Conservation (phyloP, 2,113 vertebrate genomes). For the Chloebia gouldiae region DNA sequence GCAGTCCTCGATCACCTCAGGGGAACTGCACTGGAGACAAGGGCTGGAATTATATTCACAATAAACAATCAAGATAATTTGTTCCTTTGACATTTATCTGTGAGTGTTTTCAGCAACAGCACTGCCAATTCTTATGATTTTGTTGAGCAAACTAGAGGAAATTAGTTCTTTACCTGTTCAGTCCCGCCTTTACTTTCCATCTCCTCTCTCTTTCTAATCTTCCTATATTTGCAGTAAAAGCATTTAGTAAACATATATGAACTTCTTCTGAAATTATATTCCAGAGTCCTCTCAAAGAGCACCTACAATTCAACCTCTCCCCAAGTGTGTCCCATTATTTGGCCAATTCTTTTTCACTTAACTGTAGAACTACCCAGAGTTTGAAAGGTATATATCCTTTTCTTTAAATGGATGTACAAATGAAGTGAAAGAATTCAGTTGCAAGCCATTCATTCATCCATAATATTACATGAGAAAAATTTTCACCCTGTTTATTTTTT, state of each 20-base stretch:
- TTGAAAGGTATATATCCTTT: background rate
- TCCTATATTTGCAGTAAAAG: background rate
- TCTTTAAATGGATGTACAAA: background rate
- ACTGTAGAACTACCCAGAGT: background rate
- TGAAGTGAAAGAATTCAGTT: background rate
- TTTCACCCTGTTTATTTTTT: background rate
- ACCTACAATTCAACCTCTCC: background rate
- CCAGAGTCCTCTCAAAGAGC: background rate
- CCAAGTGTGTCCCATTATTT: background rate
- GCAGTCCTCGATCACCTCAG: background rate
- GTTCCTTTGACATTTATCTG: background rate
- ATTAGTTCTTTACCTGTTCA: background rate
- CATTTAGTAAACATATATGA: background rate
- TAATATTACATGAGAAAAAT: background rate
- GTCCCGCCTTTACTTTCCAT: background rate
- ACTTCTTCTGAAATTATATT: background rate
- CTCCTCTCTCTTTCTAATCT: background rate
- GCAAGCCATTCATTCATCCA: background rate
- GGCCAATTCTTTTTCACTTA: background rate
- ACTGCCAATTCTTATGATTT: background rate
- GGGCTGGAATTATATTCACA: background rate
- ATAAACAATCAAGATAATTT: background rate
- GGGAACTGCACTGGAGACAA: background rate
- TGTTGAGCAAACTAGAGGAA: background rate
- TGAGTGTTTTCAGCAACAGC: rapidly evolving